A percentile compares a stretch with the other conserved stretches of the same genome.
These are phyloP conservation scores for Thalassarche chlororhynchos DNA, from an alignment of 2,113 vertebrate genomes.

Conservation along the genomic window DNA sequence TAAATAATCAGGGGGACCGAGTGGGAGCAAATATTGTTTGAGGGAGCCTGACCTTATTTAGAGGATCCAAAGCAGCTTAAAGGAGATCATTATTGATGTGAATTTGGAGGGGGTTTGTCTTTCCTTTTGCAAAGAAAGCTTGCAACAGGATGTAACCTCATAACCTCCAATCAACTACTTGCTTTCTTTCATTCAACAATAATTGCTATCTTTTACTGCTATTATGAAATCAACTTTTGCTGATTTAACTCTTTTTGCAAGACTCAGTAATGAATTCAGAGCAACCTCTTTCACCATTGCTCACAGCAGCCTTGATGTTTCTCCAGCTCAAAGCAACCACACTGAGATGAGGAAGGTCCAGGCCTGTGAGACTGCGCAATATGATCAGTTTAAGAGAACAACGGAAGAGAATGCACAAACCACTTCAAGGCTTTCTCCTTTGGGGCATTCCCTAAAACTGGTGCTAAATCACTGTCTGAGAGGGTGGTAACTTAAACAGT, in stretches of 20 bases:
- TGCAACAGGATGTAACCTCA: neutral
- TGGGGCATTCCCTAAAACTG: neutral
- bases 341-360: neutral
- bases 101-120: neutral
- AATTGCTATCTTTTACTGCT: neutral
- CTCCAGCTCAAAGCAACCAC: neutral
- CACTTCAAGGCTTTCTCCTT: neutral
- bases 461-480: neutral
- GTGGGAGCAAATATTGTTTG: neutral
- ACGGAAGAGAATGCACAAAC: neutral
- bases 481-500: neutral
- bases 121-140: neutral
- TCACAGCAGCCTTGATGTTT: neutral
- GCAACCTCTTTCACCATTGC: neutral
- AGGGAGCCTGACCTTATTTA: neutral
- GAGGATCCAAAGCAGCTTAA: neutral
- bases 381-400: neutral
- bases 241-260: neutral
- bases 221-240: neutral
- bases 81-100: neutral
- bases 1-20: neutral
- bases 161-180: neutral
- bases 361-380: neutral
- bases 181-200: neutral
- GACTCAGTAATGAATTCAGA: neutral